Evolutionary conservation across 2,113 vertebrate genomes (phyloP).

Genomic region (Spheniscus mendiculus): DNA sequence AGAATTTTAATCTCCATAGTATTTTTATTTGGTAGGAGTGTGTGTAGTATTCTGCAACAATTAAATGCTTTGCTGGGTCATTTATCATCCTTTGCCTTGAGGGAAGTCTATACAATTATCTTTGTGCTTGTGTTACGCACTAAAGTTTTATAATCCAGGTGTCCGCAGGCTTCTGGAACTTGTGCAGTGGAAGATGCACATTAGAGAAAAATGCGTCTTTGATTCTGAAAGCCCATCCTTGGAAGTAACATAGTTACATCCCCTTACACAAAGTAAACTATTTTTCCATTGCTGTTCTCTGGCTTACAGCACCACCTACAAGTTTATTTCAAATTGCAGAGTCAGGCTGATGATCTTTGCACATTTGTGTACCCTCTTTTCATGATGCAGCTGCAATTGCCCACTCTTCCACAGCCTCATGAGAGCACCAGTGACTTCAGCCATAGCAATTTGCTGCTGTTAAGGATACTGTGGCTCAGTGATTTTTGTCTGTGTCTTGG

Average conservation of each 20-base stretch:
- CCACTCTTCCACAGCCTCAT: fast-evolving
- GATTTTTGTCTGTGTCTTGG: background rate
- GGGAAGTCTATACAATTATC: background rate
- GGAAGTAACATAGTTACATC: background rate
- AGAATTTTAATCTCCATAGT: background rate
- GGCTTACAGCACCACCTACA: constrained; percentile 1
- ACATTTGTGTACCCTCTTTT: background rate
- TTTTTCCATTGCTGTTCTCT: background rate
- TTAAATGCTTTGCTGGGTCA: background rate
- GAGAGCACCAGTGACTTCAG: background rate
- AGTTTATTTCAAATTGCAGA: background rate
- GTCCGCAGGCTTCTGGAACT: background rate
- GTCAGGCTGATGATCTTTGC: background rate
- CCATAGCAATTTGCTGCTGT: background rate
- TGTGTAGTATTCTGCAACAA: background rate
- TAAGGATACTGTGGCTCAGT: background rate
- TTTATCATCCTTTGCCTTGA: constrained; percentile 14
- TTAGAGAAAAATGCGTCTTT: background rate
- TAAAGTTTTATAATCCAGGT: background rate
- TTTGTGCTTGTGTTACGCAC: background rate
- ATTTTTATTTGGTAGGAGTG: background rate
- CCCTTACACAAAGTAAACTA: background rate
- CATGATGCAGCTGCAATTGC: background rate
- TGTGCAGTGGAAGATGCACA: background rate
- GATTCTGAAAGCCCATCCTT: background rate